Base-by-base conservation (phyloP, 2,797 vertebrate species). In the Mergus octosetaceus region DNA sequence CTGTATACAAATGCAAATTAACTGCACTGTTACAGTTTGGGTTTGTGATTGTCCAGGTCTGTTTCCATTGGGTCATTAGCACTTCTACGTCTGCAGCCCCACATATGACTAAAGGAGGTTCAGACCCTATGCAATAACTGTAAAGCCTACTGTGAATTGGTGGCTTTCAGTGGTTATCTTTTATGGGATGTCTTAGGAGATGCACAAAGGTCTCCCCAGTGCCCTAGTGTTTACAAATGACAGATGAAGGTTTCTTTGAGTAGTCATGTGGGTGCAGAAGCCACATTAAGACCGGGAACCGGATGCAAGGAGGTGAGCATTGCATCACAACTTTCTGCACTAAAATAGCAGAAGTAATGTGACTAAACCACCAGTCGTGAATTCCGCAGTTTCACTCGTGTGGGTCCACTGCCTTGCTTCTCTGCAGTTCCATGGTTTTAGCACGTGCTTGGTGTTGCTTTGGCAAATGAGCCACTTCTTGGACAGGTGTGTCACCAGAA, bases 241-340 rank as follows among this genome's bases (percentile, higher is more conserved):
- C 64, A 72, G 12, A 19, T 4, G 10, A 56, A 77, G 39, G 18
- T 19, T 9, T 68, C 70, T 77, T 16, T 60, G 75, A 73, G 61
- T 25, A 58, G 81, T 70, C 27, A 20, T 0, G 0, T 28, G 75
- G 16, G n/a, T 11, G 10, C 47, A 41, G 74, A 3, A 1, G 64
- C 84, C 71, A 53, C 20, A 2, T 21, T 7, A 57, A 30, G 41
- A 86, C 83, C 76, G 72, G 36, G 61, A 79, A 38, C 20, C 1
- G 18, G 34, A 34, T 19, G 73, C 70, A 62, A 84, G n/a, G 68
- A 61, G 76, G 34, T 24, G 75, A 87, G 47, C 11, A 2, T 39
- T 53, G 56, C 68, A 51, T 68, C 39, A 4, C 5, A 5, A 1
- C 60, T 89, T 88, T 78, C 84, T 71, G 75, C 89, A 30, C n/a